Base-by-base conservation (phyloP, 2,113 vertebrate genomes). In the Eudyptes chrysolophus region DNA sequence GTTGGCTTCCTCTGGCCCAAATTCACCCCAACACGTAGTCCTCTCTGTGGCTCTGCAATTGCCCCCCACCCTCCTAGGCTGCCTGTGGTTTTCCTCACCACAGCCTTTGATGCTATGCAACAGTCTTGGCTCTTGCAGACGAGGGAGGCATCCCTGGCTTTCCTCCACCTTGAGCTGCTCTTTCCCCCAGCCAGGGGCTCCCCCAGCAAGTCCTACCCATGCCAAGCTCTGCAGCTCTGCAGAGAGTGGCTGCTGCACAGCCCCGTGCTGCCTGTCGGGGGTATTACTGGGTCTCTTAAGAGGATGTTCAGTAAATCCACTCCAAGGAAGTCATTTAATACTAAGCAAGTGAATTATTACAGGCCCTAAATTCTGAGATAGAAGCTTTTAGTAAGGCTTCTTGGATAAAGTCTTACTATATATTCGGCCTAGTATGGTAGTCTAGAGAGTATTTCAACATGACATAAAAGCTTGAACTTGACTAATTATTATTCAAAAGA, bases 81-180 rank as follows among this genome's bases (percentile, higher is more conserved):
- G n/a, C 15, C 42, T 0, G 0, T n/a, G 14, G 8, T 48, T 25
- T 55, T 79, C n/a, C 54, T 60, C 30, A 54, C 30, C 5, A 2
- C 34, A 61, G 11, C 49, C 30, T 57, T 72, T 55, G 48, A 42
- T 14, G 49, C n/a, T 32, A 3, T 36, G 36, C 38, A n/a, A 11
- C 26, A 21, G 29, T 40, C 10, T 49, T 8, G 16, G 44, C 25
- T 61, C 60, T n/a, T 71, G 70, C 29, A 54, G 42, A 11, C 0
- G 0, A 54, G 13, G 21, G 40, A 58, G 30, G 29, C 18, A 58
- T 25, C 51, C 25, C 60, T 78, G 58, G 6, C 11, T 87, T 68
- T 78, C 30, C 25, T 62, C 10, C 11, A 6, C 7, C 51, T 16
- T 3, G 42, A 75, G 21, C 14, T 48, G 10, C 30, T 66, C 36